Conservation (phyloP, 2,113 vertebrate species). For the Rousettus leschenaultii region DNA sequence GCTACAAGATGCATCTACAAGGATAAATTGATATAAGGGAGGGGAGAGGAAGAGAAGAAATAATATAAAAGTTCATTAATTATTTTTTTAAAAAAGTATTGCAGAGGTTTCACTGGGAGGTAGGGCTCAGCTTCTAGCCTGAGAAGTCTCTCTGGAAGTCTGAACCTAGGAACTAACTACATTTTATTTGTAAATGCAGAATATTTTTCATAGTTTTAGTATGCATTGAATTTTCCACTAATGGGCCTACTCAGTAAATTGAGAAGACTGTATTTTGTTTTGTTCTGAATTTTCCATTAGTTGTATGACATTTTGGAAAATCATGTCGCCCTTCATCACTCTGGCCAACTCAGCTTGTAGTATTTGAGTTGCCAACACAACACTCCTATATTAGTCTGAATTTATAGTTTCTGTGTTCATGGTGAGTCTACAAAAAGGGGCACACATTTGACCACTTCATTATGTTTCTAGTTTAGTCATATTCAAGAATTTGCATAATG, state of each 20-base stretch:
- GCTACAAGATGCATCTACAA: neutral
- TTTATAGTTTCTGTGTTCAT: neutral
- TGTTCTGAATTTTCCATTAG: neutral
- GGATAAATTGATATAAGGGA: neutral
- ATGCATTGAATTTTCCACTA: neutral
- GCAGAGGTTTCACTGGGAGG: neutral
- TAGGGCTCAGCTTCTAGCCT: neutral
- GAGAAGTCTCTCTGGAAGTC: neutral
- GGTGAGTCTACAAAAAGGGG: neutral
- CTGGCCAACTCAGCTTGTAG: neutral
- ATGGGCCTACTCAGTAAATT: neutral
- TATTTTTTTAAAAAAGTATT: neutral
- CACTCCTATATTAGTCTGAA: neutral
- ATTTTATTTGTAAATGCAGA: neutral
- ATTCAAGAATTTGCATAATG: slow-evolving; percentile 27
- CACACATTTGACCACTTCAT: neutral
- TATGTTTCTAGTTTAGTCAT: slow-evolving; percentile 26
- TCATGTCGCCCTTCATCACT: neutral
- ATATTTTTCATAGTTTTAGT: neutral
- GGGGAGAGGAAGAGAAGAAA: neutral
- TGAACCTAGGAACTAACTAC: neutral
- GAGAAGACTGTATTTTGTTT: neutral
- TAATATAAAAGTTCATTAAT: neutral
- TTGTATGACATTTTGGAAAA: neutral
- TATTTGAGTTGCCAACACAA: neutral